These are phyloP conservation scores for Hyperopisus bebe DNA, from an alignment of 2,113 vertebrate genomes.

Conservation along the genomic window DNA sequence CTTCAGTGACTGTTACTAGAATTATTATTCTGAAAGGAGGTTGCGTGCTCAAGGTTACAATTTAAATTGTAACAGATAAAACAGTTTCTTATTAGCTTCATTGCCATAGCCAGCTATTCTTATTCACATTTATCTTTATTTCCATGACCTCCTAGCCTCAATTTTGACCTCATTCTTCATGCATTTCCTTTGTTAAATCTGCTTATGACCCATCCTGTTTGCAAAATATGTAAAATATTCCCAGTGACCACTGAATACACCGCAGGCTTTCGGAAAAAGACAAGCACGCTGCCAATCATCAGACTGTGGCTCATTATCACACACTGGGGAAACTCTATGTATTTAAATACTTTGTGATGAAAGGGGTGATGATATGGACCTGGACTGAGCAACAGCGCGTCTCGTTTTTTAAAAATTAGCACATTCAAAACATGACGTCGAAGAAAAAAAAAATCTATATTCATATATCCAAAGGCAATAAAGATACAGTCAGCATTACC, in stretches of 20 bases:
- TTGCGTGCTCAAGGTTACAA: slow-evolving; percentile 82
- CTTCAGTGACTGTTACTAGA: slow-evolving; percentile 53
- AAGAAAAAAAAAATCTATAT: neutral
- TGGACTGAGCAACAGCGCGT: neutral
- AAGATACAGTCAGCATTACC: neutral
- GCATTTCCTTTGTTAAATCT: slow-evolving; percentile 64
- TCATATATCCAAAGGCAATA: neutral
- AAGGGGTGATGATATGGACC: neutral
- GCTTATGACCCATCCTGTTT: slow-evolving; percentile 63
- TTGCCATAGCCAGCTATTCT: slow-evolving; percentile 63
- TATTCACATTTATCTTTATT: slow-evolving; percentile 75
- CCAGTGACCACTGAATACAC: slow-evolving; percentile 42
- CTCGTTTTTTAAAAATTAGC: neutral
- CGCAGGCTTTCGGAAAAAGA: slow-evolving; percentile 46
- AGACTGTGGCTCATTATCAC: neutral
- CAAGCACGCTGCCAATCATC: slow-evolving; percentile 36
- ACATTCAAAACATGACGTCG: neutral
- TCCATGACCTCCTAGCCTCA: slow-evolving; percentile 62
- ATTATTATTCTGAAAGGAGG: slow-evolving; percentile 77
- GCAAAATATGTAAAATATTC: slow-evolving; percentile 43
- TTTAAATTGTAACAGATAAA: slow-evolving; percentile 78
- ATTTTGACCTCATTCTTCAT: slow-evolving; percentile 64
- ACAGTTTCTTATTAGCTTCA: slow-evolving; percentile 84
- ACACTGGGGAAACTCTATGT: neutral
- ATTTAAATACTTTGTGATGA: neutral